Evolutionary conservation across 2,113 vertebrate genomes (phyloP).

Genomic region (Crypturellus undulatus): DNA sequence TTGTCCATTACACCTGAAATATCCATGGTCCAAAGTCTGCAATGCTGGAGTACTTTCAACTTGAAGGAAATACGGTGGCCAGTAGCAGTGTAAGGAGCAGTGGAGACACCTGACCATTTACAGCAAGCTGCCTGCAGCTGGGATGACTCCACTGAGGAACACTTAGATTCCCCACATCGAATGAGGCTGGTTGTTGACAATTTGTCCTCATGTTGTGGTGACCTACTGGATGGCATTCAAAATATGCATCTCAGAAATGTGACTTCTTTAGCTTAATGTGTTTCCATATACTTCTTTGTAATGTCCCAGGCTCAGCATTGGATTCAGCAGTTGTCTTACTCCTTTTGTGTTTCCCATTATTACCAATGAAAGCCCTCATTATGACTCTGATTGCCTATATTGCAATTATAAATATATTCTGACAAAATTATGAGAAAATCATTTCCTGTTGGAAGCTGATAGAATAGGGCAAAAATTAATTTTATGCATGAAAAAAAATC

Average conservation of each 20-base stretch:
- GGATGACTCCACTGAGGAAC: fast-evolving
- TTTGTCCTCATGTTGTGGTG: neutral
- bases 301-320: neutral
- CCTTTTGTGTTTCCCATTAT: slow-evolving; percentile 58
- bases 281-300: neutral
- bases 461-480: slow-evolving; percentile 77
- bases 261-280: neutral
- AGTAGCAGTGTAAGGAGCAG: fast-evolving
- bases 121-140: neutral
- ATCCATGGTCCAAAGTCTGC: neutral
- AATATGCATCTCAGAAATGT: neutral
- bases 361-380: slow-evolving; percentile 70
- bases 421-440: slow-evolving; percentile 72
- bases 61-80: neutral
- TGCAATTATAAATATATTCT: slow-evolving; percentile 75
- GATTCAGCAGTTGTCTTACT: neutral
- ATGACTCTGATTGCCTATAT: slow-evolving; percentile 54
- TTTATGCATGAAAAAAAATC: slow-evolving; percentile 78
- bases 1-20: neutral
- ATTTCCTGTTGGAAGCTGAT: slow-evolving; percentile 64
- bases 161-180: neutral
- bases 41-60: neutral
- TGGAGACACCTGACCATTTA: neutral
- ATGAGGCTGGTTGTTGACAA: slow-evolving; percentile 14
- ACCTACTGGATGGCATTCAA: slow-evolving; percentile 34